A percentile compares a stretch with the other conserved stretches of the same genome.
Conservation (phyloP, 2,888 invertebrate genomes). For the Caenorhabditis sp. region DNA sequence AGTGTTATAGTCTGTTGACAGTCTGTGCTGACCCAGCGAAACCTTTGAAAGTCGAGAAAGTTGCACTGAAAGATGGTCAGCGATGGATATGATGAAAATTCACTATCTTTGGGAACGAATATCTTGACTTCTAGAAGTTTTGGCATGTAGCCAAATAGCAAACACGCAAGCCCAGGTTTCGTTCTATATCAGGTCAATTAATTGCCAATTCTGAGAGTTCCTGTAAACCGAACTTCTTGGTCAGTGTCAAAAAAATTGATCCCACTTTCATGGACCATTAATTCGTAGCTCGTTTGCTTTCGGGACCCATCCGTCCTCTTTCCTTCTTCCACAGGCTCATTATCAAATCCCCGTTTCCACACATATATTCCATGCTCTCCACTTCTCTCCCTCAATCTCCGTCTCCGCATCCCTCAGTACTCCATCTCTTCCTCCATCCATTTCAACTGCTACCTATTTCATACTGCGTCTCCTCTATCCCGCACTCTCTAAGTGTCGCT, state of each 20-base stretch:
- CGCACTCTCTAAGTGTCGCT: conserved; percentile 19
- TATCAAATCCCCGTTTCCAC: conserved; percentile 48
- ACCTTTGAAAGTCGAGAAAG: too few species aligned
- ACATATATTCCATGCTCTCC: conserved; percentile 53
- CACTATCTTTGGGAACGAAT: too few species aligned
- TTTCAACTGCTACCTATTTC: conserved; percentile 58
- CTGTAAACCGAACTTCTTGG: too few species aligned
- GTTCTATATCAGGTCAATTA: too few species aligned
- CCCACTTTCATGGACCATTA: neutral
- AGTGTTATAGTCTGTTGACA: too few species aligned
- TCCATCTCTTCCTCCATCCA: conserved; percentile 39
- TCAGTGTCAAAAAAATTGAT: neutral
- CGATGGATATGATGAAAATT: too few species aligned
- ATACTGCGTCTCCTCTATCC: conserved; percentile 33
- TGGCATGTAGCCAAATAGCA: too few species aligned
- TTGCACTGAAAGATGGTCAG: too few species aligned
- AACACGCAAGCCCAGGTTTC: too few species aligned
- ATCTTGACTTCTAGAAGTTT: too few species aligned
- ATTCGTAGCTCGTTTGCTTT: neutral
- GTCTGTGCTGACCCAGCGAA: too few species aligned
- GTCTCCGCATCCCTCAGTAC: conserved; percentile 22
- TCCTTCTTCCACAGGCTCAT: conserved; percentile 40
- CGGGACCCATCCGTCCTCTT: neutral
- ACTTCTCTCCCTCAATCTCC: conserved; percentile 13
- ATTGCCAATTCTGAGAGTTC: too few species aligned